These are phyloP conservation scores for Dasypus novemcinctus DNA, from an alignment of 2,113 vertebrate species.

Conservation along the genomic window DNA sequence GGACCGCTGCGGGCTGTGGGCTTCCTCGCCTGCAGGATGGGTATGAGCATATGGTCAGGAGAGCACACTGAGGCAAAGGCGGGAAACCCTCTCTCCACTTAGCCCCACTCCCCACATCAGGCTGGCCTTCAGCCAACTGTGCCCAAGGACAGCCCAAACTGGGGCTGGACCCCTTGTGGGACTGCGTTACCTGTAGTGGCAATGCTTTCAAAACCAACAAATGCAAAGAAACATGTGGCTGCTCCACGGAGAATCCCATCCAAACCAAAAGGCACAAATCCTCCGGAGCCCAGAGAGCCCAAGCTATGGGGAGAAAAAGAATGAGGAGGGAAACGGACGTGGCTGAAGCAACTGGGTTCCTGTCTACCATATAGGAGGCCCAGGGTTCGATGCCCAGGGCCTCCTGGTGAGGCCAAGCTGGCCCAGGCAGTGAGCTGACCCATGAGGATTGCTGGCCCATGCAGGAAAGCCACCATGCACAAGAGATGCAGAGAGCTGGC, in stretches of 20 bases:
- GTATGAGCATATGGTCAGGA: not conserved
- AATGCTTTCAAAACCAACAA: slow-evolving; percentile 95
- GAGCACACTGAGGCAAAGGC: not conserved
- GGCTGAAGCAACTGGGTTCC: no score
- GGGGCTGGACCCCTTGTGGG: not conserved
- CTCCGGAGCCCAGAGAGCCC: slow-evolving; percentile 84
- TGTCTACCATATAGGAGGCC: no score
- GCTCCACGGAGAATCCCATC: slow-evolving; percentile 90
- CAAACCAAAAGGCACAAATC: slow-evolving; percentile 92
- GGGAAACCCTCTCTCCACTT: not conserved
- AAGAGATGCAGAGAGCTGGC: no score
- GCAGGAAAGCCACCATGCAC: no score
- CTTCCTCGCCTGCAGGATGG: slow-evolving; percentile 89
- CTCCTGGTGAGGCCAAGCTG: no score
- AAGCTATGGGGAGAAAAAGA: slow-evolving; percentile 64
- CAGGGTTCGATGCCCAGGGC: no score
- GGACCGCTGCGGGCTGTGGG: slow-evolving; percentile 89
- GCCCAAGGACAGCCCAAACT: not conserved
- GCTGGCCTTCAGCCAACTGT: not conserved
- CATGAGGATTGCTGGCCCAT: no score
- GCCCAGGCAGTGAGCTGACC: no score
- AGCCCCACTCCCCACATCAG: not conserved
- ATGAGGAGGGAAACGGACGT: no score
- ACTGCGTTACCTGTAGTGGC: slow-evolving; percentile 90
- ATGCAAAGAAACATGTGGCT: slow-evolving; percentile 95